phyloP scores from a whole-genome alignment of 2,888 invertebrate species.

The Phortica okadai region DNA sequence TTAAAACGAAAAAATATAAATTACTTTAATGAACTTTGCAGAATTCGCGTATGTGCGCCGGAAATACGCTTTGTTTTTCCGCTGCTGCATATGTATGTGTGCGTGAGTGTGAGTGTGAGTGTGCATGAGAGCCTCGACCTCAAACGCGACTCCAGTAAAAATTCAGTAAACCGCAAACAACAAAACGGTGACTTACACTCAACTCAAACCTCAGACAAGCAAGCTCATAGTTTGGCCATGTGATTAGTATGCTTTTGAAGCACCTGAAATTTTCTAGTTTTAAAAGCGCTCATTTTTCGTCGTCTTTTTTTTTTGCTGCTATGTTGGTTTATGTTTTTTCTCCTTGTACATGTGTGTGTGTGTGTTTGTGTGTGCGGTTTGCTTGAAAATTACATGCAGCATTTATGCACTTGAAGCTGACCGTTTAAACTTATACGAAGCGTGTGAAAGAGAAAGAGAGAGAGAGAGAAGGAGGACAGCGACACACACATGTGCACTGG shows the following conservation, averaged over 20 bases:
- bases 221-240: conserved; percentile 36
- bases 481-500: background rate
- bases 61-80: conserved; percentile 68
- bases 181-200: too few relatives aligned
- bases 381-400: background rate
- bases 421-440: conserved; percentile 4
- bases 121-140: background rate
- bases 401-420: conserved; percentile 29
- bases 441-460: background rate
- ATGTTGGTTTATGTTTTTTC: conserved; percentile 13
- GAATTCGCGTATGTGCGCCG: conserved; percentile 58
- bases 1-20: conserved; percentile 63
- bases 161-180: too few relatives aligned
- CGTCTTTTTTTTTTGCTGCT: conserved; percentile 32
- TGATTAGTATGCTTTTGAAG: conserved; percentile 65
- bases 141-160: conserved; percentile 41
- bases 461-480: too few relatives aligned
- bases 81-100: conserved; percentile 31
- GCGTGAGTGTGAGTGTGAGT: background rate
- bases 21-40: conserved; percentile 69
- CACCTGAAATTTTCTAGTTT: conserved; percentile 29
- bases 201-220: too few relatives aligned
- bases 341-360: conserved; percentile 11
- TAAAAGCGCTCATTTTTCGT: background rate
- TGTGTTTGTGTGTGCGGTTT: conserved; percentile 34